Base-by-base conservation (phyloP, 2,888 invertebrate species). In the Drosophila macrospina region DNA sequence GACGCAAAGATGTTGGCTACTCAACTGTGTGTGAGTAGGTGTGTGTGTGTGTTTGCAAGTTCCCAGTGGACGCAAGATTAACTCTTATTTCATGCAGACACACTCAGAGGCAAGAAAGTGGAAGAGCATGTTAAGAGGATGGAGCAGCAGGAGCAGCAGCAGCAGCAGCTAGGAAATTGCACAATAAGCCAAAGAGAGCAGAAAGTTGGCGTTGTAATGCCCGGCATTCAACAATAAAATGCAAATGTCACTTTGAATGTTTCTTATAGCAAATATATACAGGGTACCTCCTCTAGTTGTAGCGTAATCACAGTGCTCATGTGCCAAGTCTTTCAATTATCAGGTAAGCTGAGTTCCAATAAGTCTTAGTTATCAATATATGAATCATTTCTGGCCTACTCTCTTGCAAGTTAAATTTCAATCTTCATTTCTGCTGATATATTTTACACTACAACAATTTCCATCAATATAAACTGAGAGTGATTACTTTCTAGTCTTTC, bases 21-120 rank as follows among this genome's bases (percentile, higher is more conserved):
- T 59, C 55, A 71, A 45, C 61, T 55, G 5, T 34, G 3, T 48
- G 30, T 64, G 41, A 28, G 42, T 41, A n/a, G n/a, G 48, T 54
- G 39, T 48, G 28, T 42, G 50, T 52, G 42, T 63, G 64, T 30
- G 28, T 47, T 55, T 62, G 61, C 34, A 36, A 61, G 47, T 45
- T 78, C 69, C 75, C 71, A 86, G 70, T 83, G 81, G 87, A 87
- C 87, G 81, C 73, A 67, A 83, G 79, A 85, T 86, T 81, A 83
- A 85, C 80, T 87, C 75, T 73, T 77, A 80, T 74, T 74, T 79
- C 78, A 77, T 74, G 86, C 80, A 79, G 80, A 85, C 79, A 73
- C 64, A 65, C 72, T 75, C 52, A 56, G 44, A 28, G 42, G 56
- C 72, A 67, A 66, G 71, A 74, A 65, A 66, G 65, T 61, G 78